phyloP scores from a whole-genome alignment of 2,113 vertebrate species.

The Fulmarus glacialis region DNA sequence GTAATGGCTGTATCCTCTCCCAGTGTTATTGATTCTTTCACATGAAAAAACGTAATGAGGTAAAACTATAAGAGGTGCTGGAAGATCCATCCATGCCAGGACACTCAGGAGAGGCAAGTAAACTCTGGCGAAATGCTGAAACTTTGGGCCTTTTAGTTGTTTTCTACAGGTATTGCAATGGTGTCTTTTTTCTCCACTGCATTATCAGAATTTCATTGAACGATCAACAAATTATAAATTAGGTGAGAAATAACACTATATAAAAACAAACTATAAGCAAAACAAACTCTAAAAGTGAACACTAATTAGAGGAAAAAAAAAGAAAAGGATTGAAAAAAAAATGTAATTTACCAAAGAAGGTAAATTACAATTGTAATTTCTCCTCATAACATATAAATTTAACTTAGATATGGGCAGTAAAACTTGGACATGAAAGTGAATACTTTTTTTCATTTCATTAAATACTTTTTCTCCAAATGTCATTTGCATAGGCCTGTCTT shows the following conservation, averaged over 20 bases:
- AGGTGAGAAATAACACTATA: neutral
- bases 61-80: neutral
- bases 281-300: neutral
- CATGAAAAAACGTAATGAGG: rapidly evolving
- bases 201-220: neutral
- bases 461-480: neutral
- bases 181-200: neutral
- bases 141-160: neutral
- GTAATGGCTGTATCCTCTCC: neutral
- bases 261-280: neutral
- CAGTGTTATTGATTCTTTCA: neutral
- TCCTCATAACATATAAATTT: neutral
- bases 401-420: neutral
- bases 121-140: neutral
- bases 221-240: neutral
- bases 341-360: neutral
- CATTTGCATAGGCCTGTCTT: neutral
- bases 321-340: neutral
- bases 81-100: neutral
- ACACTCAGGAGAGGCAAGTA: neutral
- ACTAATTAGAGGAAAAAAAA: neutral
- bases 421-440: neutral
- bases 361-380: neutral
- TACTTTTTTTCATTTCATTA: neutral
- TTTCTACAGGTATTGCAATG: neutral